Evolutionary conservation across 2,888 invertebrate genomes (phyloP), one percentile per base, ranked within the genome.

Genomic region (Tachystola acroxantha): DNA sequence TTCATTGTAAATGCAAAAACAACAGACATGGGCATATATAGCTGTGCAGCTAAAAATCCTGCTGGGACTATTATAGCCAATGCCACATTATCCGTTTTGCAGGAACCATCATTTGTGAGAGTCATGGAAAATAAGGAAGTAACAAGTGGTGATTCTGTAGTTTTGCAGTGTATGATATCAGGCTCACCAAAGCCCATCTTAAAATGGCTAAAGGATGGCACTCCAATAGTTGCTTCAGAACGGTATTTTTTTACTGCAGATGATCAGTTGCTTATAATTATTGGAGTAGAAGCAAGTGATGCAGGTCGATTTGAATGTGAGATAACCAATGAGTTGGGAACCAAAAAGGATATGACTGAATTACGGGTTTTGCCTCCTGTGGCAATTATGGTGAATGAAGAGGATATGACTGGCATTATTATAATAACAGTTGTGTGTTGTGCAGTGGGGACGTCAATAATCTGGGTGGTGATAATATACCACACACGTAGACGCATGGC

Each of bases 391-490:
- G 88, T 89, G 0, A 84, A 88, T 58, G 92, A 93, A 60, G 92
- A 93, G 59, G 94, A 94, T 53, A 94, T 94, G 80, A 90, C 94
- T 40, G 95, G 96, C 36, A 93, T 97, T 46, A 93, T 96, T 50
- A 92, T 97, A 60, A 95, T 97, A 52, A 95, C 95, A 2, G 93
- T 96, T 0, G 95, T 96, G 26, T 95, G 95, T 72, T 95, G 96
- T 78, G 94, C 96, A 35, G 94, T 97, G 10, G 92, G 93, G n/a
- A 97, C 96, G 5, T 96, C 96, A 1, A 89, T 95, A 10, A 91
- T 96, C 35, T 97, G 97, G 96, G 95, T 96, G 32, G 92, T 96
- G 37, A 95, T 96, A 45, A 96, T 96, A 57, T 96, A 95, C 72
- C 93, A 94, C 64, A 94, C 95, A 3, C 88, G 95, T 44, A 91